phyloP scores from a whole-genome alignment of 1,140 invertebrate genomes.

The Monomorium pharaonis region DNA sequence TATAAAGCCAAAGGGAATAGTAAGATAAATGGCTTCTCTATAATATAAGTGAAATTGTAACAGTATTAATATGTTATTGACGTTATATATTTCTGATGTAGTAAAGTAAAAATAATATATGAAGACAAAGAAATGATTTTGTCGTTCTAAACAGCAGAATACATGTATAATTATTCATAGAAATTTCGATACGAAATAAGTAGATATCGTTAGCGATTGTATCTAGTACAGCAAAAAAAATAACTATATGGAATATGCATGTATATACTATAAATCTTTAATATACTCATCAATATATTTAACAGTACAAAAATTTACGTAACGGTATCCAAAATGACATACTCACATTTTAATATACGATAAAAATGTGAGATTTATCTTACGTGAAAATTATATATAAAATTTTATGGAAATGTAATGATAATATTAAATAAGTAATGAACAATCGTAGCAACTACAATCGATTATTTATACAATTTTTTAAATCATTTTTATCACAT shows the following conservation, averaged over 20 bases:
- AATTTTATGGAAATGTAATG: background rate
- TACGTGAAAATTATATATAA: conserved; percentile 7
- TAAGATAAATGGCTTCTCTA: conserved; percentile 6
- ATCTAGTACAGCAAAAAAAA: background rate
- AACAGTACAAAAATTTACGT: background rate
- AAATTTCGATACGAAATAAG: background rate
- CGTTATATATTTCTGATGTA: conserved; percentile 26
- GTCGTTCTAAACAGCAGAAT: background rate
- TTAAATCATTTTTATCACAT: background rate
- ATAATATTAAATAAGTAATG: conserved; percentile 7
- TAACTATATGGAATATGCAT: conserved; percentile 10
- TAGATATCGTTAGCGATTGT: conserved; percentile 16
- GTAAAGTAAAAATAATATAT: conserved; percentile 5
- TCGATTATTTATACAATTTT: conserved; percentile 36
- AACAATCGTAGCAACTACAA: conserved; percentile 25
- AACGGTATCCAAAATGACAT: background rate
- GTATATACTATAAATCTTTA: conserved; percentile 1
- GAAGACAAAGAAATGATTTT: background rate
- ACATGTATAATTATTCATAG: conserved; percentile 25
- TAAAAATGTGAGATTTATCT: background rate
- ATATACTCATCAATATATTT: conserved; percentile 16
- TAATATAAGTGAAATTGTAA: conserved; percentile 1
- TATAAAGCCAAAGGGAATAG: conserved; percentile 15
- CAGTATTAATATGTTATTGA: conserved; percentile 31
- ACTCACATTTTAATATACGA: conserved; percentile 7